These are phyloP conservation scores for Drosophila ironensis DNA, from an alignment of 1,140 invertebrate genomes.

Conservation along the genomic window DNA sequence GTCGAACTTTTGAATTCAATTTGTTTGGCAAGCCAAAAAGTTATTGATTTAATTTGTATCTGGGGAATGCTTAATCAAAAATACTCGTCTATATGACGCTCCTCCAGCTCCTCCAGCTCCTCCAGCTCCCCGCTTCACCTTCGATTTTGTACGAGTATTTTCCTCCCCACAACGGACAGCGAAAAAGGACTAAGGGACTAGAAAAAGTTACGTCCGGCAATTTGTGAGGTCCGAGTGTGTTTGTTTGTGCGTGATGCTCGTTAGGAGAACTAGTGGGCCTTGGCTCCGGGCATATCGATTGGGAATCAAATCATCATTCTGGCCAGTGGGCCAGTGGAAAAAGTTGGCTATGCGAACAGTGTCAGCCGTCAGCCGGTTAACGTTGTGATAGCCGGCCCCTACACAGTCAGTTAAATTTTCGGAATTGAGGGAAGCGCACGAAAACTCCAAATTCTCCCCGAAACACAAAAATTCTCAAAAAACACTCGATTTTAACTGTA, in stretches of 20 bases:
- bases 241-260: constrained; percentile 9
- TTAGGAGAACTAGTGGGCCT: constrained; percentile 42
- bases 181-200: neutral
- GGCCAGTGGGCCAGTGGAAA: neutral
- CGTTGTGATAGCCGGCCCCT: too few species aligned
- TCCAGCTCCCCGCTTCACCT: too few species aligned
- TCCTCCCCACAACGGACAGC: neutral
- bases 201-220: neutral
- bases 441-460: neutral
- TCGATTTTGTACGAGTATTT: too few species aligned
- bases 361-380: neutral
- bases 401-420: neutral
- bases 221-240: too few species aligned
- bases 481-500: too few species aligned
- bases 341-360: neutral
- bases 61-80: constrained; percentile 78
- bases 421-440: neutral
- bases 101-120: neutral
- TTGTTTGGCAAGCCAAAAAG: constrained; percentile 62
- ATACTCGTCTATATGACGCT: constrained; percentile 34
- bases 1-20: constrained; percentile 68
- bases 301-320: neutral
- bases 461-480: neutral
- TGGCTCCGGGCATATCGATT: too few species aligned
- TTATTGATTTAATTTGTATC: constrained; percentile 79